These are phyloP conservation scores for Arctopsyche grandis DNA, from an alignment of 1,140 invertebrate genomes.

Conservation along the genomic window DNA sequence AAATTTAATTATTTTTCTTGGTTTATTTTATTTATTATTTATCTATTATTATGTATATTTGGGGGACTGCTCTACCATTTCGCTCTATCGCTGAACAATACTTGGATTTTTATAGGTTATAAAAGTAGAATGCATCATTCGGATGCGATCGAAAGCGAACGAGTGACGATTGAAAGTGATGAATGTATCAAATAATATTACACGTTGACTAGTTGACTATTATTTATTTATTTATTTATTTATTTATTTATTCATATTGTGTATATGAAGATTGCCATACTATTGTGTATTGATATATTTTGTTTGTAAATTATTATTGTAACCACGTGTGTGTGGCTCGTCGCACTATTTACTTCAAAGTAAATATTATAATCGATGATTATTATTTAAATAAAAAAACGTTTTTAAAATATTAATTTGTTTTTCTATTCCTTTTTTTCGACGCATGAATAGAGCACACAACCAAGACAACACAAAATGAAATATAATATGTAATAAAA, in stretches of 20 bases:
- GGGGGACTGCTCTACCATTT: not conserved
- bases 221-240: slow-evolving; percentile 32
- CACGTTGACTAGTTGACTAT: slow-evolving; percentile 30
- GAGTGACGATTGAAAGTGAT: no score
- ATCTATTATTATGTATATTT: not conserved
- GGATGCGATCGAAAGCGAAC: no score
- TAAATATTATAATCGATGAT: not conserved
- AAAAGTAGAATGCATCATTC: no score
- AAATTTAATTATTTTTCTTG: not conserved
- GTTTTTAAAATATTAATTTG: not conserved
- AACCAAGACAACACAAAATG: not conserved
- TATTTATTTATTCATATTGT: slow-evolving; percentile 36
- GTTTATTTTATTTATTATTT: not conserved
- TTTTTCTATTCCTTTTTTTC: not conserved
- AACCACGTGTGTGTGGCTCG: not conserved
- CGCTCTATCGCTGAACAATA: no score
- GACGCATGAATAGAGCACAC: no score
- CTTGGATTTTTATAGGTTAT: no score
- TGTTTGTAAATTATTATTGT: not conserved
- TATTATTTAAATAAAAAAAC: not conserved
- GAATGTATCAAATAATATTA: no score
- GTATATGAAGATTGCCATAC: slow-evolving; percentile 47
- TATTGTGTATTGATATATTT: slow-evolving; percentile 42
- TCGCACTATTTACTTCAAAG: not conserved
- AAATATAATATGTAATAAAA: not conserved